Conservation (phyloP, 92 coral and sea anemone species). For the Bergia sp. region DNA sequence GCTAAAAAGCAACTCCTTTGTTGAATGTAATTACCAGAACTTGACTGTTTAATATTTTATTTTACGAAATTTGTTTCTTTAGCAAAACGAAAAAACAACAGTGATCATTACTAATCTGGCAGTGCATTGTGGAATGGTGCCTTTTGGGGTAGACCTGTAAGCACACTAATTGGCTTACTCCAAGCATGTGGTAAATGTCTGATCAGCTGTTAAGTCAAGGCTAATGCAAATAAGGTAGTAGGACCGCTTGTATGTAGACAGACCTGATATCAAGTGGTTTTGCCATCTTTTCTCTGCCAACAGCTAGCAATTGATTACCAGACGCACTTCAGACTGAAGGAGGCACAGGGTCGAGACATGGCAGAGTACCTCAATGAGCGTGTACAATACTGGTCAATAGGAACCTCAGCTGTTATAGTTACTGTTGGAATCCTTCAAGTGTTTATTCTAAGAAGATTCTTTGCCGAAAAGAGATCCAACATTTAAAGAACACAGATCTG, state of each 20-base stretch:
- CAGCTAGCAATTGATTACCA: constrained; percentile 97
- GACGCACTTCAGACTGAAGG: constrained; percentile 94
- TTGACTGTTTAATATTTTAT: too few relatives aligned
- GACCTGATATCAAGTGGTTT: not conserved
- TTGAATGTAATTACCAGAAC: too few relatives aligned
- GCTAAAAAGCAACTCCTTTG: too few relatives aligned
- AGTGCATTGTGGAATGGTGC: too few relatives aligned
- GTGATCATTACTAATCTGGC: too few relatives aligned
- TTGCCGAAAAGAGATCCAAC: constrained; percentile 96
- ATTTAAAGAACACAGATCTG: constrained; percentile 55
- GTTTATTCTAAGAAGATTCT: constrained; percentile 89
- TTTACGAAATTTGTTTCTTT: too few relatives aligned
- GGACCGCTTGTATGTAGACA: not conserved
- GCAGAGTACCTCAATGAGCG: constrained; percentile 98
- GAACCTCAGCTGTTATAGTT: constrained; percentile 90
- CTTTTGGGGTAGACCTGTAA: too few relatives aligned
- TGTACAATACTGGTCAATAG: constrained; percentile 97
- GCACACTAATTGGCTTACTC: too few relatives aligned
- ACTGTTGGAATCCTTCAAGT: constrained; percentile 94
- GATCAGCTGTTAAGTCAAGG: too few relatives aligned
- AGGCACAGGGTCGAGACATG: constrained; percentile 91
- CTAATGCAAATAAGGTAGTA: too few relatives aligned
- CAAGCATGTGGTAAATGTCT: too few relatives aligned
- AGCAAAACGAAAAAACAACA: too few relatives aligned
- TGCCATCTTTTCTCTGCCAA: not conserved